Evolutionary conservation across 2,797 vertebrate species (phyloP).

Genomic region (Bucorvus abyssinicus): DNA sequence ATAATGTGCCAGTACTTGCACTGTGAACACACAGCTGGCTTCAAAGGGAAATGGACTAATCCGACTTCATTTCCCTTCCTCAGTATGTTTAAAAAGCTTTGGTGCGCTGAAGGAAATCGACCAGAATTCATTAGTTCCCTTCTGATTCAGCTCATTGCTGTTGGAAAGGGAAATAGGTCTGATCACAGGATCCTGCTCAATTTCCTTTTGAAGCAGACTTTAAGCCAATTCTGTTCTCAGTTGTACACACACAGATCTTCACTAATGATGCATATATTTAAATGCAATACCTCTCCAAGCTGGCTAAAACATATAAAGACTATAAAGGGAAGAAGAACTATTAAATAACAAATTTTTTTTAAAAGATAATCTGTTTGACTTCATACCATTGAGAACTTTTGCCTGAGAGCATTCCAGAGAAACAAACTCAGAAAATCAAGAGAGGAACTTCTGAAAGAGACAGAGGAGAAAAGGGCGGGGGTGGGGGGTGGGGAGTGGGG

Average conservation of each 20-base stretch:
- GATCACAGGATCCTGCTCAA: constrained; percentile 44
- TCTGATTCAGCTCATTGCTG: constrained; percentile 59
- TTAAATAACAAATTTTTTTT: background rate
- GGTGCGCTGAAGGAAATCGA: constrained; percentile 44
- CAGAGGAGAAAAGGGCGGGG: background rate
- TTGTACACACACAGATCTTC: background rate
- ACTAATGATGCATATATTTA: background rate
- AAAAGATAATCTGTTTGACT: background rate
- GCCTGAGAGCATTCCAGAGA: background rate
- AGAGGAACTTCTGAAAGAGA: background rate
- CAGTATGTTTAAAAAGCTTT: constrained; percentile 64
- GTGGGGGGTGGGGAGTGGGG: no score
- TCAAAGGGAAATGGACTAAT: constrained; percentile 74
- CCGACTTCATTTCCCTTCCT: constrained; percentile 70
- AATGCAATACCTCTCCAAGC: background rate
- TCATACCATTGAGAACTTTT: background rate
- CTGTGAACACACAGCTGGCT: constrained; percentile 67
- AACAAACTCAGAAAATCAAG: background rate
- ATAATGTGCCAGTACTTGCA: constrained; percentile 48
- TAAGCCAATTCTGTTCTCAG: background rate
- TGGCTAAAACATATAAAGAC: background rate
- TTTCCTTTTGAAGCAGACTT: constrained; percentile 52
- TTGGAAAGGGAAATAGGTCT: constrained; percentile 46
- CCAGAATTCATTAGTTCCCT: constrained; percentile 66
- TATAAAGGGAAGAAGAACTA: background rate